Conservation (phyloP, 2,888 invertebrate genomes). For the Melanostoma mellinum region DNA sequence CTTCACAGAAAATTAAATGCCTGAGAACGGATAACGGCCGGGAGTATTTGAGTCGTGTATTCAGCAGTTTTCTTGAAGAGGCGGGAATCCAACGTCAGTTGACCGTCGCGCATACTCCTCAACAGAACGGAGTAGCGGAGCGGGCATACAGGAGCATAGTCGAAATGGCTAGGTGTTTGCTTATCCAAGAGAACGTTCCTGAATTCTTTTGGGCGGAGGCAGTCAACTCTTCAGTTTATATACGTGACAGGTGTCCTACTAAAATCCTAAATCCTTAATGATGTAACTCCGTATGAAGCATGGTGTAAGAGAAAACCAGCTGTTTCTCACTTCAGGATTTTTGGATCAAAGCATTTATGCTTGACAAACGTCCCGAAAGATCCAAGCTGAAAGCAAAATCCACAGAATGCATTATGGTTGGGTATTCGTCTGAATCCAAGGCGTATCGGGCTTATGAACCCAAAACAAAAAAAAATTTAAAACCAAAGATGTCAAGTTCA, state of each 20-base stretch:
- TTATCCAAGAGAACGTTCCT: too few species aligned
- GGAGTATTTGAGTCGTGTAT: slow-evolving; percentile 51
- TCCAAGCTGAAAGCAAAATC: slow-evolving; percentile 3
- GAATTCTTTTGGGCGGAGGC: slow-evolving; percentile 22
- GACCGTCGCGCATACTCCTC: slow-evolving; percentile 49
- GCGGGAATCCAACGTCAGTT: slow-evolving; percentile 45
- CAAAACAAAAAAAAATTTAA: slow-evolving; percentile 28
- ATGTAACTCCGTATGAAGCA: slow-evolving; percentile 63
- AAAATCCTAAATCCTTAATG: slow-evolving; percentile 44
- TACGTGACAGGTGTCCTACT: slow-evolving; percentile 56
- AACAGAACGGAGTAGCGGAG: slow-evolving; percentile 55
- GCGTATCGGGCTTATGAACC: slow-evolving; percentile 29
- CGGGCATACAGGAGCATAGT: too few species aligned
- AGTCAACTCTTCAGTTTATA: slow-evolving; percentile 58
- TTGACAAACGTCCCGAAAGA: slow-evolving; percentile 42
- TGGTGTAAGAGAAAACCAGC: slow-evolving; percentile 51
- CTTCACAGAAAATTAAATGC: slow-evolving; percentile 57
- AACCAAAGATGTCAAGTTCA: slow-evolving; percentile 24
- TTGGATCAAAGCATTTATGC: slow-evolving; percentile 49
- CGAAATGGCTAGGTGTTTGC: too few species aligned
- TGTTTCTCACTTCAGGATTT: slow-evolving; percentile 39
- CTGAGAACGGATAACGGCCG: slow-evolving; percentile 56
- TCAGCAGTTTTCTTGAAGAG: slow-evolving; percentile 37
- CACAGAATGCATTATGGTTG: slow-evolving; percentile 28
- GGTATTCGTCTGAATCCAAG: slow-evolving; percentile 27